Percentiles rank a stretch among this genome's conserved stretches.
Conservation (phyloP, 2,888 invertebrate species). For the Halictus quadricinctus region DNA sequence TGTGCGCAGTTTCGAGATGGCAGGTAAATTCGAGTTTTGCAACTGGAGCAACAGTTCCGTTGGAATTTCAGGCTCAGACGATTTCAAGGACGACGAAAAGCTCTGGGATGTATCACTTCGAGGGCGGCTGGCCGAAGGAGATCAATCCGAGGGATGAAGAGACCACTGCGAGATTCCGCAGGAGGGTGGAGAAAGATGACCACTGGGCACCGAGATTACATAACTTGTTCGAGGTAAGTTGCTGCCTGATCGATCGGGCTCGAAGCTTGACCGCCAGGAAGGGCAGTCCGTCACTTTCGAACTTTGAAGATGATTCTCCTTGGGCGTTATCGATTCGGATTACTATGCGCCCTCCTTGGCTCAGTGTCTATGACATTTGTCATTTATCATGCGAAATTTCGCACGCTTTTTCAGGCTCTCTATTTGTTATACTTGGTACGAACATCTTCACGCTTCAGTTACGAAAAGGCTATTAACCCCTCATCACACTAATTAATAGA, state of each 20-base stretch:
- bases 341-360: not conserved
- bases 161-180: constrained; percentile 91
- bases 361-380: not conserved
- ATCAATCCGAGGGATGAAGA: constrained; percentile 94
- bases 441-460: not conserved
- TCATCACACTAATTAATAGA: not conserved
- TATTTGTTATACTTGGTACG: not conserved
- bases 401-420: not conserved
- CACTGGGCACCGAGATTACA: constrained; percentile 85
- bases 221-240: constrained; percentile 55
- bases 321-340: not conserved
- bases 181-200: constrained; percentile 98
- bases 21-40: not conserved
- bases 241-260: constrained; percentile 8
- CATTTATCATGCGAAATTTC: not conserved
- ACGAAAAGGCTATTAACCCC: not conserved
- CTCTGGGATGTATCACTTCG: constrained; percentile 92
- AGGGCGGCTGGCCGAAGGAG: constrained; percentile 99
- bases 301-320: not conserved
- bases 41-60: not conserved
- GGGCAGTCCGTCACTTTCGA: not conserved
- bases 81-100: constrained; percentile 80
- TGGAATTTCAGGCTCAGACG: constrained; percentile 65
- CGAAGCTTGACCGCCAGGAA: not conserved
- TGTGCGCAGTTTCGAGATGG: not conserved